A percentile compares a stretch with the other conserved stretches of the same genome.
phyloP scores from a whole-genome alignment of 2,888 invertebrate genomes.

The Caenorhabditis imperialis region DNA sequence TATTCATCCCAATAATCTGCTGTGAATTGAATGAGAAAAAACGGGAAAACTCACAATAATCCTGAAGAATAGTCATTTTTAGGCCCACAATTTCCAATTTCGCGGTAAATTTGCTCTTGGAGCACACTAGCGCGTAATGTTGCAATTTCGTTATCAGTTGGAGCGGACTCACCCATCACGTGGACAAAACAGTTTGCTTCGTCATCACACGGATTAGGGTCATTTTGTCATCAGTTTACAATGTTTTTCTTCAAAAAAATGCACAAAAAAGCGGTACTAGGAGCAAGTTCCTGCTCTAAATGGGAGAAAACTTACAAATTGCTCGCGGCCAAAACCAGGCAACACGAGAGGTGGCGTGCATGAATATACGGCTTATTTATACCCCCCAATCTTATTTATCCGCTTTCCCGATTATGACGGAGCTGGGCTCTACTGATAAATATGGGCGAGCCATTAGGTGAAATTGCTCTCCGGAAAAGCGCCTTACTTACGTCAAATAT shows the following conservation, averaged over 20 bases:
- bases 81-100: neutral
- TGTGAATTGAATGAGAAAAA: constrained; percentile 4
- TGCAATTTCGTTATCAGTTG: constrained; percentile 35
- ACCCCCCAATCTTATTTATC: constrained; percentile 29
- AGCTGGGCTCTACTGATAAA: too few relatives aligned
- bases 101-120: too few relatives aligned
- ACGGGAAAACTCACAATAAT: constrained; percentile 51
- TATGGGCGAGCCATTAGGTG: constrained; percentile 32
- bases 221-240: too few relatives aligned
- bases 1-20: constrained; percentile 2
- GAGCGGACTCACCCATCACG: constrained; percentile 21
- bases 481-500: neutral
- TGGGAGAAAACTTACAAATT: constrained; percentile 19
- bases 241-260: too few relatives aligned
- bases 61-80: constrained; percentile 49
- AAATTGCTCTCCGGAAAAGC: constrained; percentile 30
- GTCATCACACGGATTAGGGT: too few relatives aligned
- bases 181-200: too few relatives aligned
- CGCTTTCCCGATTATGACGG: constrained; percentile 26
- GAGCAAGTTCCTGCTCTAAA: neutral
- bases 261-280: neutral
- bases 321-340: constrained; percentile 32
- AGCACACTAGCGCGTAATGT: too few relatives aligned
- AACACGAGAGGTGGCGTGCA: constrained; percentile 48
- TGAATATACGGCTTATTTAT: constrained; percentile 41